A percentile compares a stretch with the other conserved stretches of the same genome.
phyloP scores from a whole-genome alignment of 2,113 vertebrate species.

The Eptatretus burgeri region DNA sequence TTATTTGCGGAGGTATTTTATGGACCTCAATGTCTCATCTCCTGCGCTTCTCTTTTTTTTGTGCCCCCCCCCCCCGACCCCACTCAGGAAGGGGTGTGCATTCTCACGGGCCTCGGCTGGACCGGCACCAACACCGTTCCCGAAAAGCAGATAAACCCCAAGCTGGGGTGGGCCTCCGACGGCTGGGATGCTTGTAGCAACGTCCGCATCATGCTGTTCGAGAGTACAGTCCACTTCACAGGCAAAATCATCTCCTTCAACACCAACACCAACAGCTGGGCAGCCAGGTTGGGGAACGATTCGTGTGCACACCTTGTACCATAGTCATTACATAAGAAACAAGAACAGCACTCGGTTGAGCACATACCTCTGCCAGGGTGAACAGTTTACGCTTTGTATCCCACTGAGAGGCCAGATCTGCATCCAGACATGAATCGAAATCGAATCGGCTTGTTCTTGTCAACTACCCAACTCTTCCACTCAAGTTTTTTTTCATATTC shows the following conservation, averaged over 20 bases:
- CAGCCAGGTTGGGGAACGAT: conserved; percentile 36
- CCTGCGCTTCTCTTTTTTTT: not conserved
- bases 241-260: conserved; percentile 83
- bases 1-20: not conserved
- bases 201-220: conserved; percentile 75
- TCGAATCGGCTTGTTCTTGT: no score
- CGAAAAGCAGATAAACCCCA: no score
- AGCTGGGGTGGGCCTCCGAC: conserved; percentile 12
- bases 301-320: no score
- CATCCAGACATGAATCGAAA: no score
- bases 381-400: no score
- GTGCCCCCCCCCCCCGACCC: no score
- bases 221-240: conserved; percentile 57
- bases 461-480: no score
- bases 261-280: conserved; percentile 82
- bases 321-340: not conserved
- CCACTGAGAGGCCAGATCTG: no score
- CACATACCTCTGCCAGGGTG: no score
- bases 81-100: conserved; percentile 79
- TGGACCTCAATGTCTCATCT: not conserved
- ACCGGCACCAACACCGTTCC: conserved; percentile 16
- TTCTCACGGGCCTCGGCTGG: conserved; percentile 54
- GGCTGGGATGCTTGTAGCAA: conserved; percentile 83
- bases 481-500: no score
- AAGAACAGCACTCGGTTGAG: no score